Base-by-base conservation (phyloP, 2,797 vertebrate species). In the Scleropages formosus region DNA sequence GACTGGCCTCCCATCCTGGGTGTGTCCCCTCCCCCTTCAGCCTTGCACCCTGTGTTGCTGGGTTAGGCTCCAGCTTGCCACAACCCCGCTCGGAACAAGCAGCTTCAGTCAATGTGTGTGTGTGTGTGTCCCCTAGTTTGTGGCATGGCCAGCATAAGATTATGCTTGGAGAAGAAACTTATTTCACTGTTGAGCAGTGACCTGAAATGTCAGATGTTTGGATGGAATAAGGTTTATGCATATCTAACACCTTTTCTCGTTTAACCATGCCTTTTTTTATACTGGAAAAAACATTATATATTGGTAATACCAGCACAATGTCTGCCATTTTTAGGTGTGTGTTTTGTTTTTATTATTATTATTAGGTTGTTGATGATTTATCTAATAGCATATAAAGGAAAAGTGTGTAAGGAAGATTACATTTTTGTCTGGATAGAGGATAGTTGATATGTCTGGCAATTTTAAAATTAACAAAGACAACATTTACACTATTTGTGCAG, bases 121-220 rank as follows among this genome's bases (percentile, higher is more conserved):
- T n/a, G n/a, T n/a, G n/a, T n/a, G n/a, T n/a, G n/a, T n/a, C n/a
- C n/a, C n/a, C n/a, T n/a, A n/a, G n/a, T n/a, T 24, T 49, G 46
- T 68, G n/a, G 66, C 49, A 39, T 22, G 22, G n/a, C 66, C 66
- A 68, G 39, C 11, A 22, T 39, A 20, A 49, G 39, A 67, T 67
- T 67, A 49, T 22, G 68, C 12, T 22, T 68, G 66, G 66, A 68
- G 22, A 10, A 10, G 49, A 68, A 49, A 47, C 20, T 49, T 39
- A 15, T 47, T 49, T 68, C 46, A 49, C 66, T 20, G 47, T 68
- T 68, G 66, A 49, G 18, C 44, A 68, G 39, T 68, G 66, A 68
- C 66, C 66, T 68, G 39, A 68, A 68, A 15, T 66, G 46, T 68
- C n/a, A 20, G n/a, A 47, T 66, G 66, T 22, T 68, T 49, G 66